Evolutionary conservation across 2,888 invertebrate genomes (phyloP), one percentile per base, ranked within the genome.

Genomic region (Trissonchulus sp.): DNA sequence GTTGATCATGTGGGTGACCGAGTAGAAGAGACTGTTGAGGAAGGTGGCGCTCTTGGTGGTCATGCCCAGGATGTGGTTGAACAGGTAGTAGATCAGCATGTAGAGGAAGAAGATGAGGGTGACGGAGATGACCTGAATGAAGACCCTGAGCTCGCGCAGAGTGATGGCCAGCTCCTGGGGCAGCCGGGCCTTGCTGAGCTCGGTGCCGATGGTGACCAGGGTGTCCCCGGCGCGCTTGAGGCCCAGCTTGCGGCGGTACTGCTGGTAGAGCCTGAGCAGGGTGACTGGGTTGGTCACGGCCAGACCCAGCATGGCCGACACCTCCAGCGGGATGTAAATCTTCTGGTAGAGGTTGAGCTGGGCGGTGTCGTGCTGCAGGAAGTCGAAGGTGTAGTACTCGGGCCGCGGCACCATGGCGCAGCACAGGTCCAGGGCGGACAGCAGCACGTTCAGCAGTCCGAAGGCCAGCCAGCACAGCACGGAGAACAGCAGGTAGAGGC

Each of bases 1-100:
- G 75, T 83, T 83, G 74, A 83, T 81, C 82, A 82, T 82, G 75
- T 83, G 83, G 3, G 83, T 83, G 35, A 81, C 80, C 18, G 83
- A 83, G 77, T 84, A 83, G 78, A 83, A 83, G 76, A 83, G 81
- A 63, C 79, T 79, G 74, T 83, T 83, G 79, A 84, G 82, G 33
- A 83, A 79, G 36, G 72, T 60, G 75, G 82, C 80, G n/a, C 80
- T 80, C 63, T 71, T 77, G 62, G 80, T 80, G n/a, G 74, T 72
- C 35, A 80, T 68, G n/a, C 78, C 75, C 62, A 80, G 75, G 36
- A 81, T 75, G 77, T 83, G 82, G 78, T 81, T 83, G n/a, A 81
- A 79, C 34, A 82, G 78, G 76, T 83, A 83, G 77, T 83, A 83
- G 15, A 81, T 80, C 30, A 81, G 78, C 81, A 81, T 82, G 33